Conservation (phyloP, 2,888 invertebrate genomes). For the Argyresthia albistria region DNA sequence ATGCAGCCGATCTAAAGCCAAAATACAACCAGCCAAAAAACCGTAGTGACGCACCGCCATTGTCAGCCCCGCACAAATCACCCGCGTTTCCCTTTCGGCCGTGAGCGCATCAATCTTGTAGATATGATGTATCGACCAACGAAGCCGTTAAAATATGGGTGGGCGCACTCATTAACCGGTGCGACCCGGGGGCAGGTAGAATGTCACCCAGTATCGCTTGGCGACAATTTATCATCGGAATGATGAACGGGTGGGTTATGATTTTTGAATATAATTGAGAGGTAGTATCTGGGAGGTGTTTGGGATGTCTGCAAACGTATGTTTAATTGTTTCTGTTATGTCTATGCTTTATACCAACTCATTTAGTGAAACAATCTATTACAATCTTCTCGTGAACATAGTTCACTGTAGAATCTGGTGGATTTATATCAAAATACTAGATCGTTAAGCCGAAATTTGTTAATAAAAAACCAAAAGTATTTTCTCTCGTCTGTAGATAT, state of each 20-base stretch:
- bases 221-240: slow-evolving; percentile 8
- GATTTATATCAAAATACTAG: too few relatives aligned
- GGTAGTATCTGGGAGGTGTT: too few relatives aligned
- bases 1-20: too few relatives aligned
- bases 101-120: slow-evolving; percentile 44
- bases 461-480: too few relatives aligned
- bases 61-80: slow-evolving; percentile 49
- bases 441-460: too few relatives aligned
- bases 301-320: too few relatives aligned
- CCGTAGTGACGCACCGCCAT: slow-evolving; percentile 50
- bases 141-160: slow-evolving; percentile 44
- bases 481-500: too few relatives aligned
- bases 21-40: neutral
- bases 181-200: slow-evolving; percentile 27
- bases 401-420: too few relatives aligned
- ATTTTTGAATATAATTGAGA: neutral
- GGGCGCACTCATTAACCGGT: slow-evolving; percentile 36
- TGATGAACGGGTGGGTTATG: slow-evolving; percentile 8
- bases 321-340: too few relatives aligned
- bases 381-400: too few relatives aligned
- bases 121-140: slow-evolving; percentile 48
- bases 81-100: slow-evolving; percentile 32
- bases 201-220: slow-evolving; percentile 13
- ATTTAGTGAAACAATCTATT: too few relatives aligned
- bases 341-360: too few relatives aligned